Conservation (phyloP, 2,797 vertebrate genomes). For the Naso thynnoides region DNA sequence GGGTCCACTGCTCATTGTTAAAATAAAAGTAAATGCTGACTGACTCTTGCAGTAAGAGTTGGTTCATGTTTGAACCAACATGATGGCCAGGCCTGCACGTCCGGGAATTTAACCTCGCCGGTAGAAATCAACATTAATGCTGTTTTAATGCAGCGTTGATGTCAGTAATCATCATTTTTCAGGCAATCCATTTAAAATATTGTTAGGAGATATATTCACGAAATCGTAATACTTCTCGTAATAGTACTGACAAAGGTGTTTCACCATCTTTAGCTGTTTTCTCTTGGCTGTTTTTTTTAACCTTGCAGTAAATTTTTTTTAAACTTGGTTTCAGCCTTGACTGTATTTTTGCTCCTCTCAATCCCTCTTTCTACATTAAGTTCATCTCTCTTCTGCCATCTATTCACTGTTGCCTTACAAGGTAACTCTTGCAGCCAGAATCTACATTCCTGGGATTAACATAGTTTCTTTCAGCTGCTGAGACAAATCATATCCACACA, state of each 20-base stretch:
- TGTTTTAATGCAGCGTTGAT: too few relatives aligned
- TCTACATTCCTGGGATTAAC: constrained; percentile 77
- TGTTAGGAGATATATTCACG: constrained; percentile 15
- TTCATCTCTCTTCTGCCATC: constrained; percentile 30
- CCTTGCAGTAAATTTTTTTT: constrained; percentile 10
- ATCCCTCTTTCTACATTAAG: not conserved
- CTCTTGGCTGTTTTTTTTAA: constrained; percentile 19
- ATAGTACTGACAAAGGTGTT: not conserved
- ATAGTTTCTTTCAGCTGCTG: constrained; percentile 71
- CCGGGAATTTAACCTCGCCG: too few relatives aligned
- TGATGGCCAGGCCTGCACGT: too few relatives aligned
- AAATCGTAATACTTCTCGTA: not conserved
- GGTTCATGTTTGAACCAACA: too few relatives aligned
- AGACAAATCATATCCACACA: constrained; percentile 55
- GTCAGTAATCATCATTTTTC: constrained; percentile 32
- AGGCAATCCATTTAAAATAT: constrained; percentile 24
- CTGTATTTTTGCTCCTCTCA: not conserved
- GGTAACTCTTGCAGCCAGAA: constrained; percentile 71
- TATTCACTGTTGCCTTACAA: constrained; percentile 72
- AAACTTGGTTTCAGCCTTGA: not conserved
- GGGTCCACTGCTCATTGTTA: too few relatives aligned
- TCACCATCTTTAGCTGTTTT: not conserved
- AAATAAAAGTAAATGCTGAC: too few relatives aligned
- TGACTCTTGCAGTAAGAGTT: too few relatives aligned
- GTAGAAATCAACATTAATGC: too few relatives aligned